These are phyloP conservation scores for Cotesia chilonis DNA, from an alignment of 1,140 invertebrate genomes.

Conservation along the genomic window DNA sequence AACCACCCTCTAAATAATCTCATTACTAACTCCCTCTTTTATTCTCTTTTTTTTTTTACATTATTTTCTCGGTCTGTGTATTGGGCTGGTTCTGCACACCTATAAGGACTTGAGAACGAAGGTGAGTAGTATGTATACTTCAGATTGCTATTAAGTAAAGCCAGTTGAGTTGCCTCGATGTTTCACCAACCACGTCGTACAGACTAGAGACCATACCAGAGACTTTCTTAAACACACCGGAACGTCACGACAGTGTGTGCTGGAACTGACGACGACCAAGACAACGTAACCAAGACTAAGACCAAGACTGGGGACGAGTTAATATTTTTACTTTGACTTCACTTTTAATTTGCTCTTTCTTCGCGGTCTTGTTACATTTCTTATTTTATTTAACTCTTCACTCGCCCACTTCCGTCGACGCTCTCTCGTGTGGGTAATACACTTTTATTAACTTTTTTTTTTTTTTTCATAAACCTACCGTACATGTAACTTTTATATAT, in stretches of 20 bases:
- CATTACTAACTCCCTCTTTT: constrained; percentile 24
- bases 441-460: not conserved
- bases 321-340: constrained; percentile 1
- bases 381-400: constrained; percentile 1
- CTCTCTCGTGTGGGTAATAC: constrained; percentile 17
- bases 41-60: constrained; percentile 47
- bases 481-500: no score
- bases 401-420: constrained; percentile 12
- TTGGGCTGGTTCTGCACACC: constrained; percentile 47
- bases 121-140: constrained; percentile 58
- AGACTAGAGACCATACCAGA: not conserved
- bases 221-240: constrained; percentile 20
- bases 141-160: constrained; percentile 13
- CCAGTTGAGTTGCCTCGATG: constrained; percentile 16
- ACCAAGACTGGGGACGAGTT: no score
- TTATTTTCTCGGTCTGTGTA: no score
- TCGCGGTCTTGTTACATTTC: not conserved
- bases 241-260: constrained; percentile 8
- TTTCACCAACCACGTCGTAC: constrained; percentile 14
- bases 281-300: no score
- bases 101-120: constrained; percentile 70
- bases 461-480: not conserved
- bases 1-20: constrained; percentile 24
- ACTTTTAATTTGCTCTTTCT: not conserved
- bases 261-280: not conserved